These are phyloP conservation scores for Holacanthus passer DNA, from an alignment of 2,113 vertebrate genomes.

Conservation along the genomic window DNA sequence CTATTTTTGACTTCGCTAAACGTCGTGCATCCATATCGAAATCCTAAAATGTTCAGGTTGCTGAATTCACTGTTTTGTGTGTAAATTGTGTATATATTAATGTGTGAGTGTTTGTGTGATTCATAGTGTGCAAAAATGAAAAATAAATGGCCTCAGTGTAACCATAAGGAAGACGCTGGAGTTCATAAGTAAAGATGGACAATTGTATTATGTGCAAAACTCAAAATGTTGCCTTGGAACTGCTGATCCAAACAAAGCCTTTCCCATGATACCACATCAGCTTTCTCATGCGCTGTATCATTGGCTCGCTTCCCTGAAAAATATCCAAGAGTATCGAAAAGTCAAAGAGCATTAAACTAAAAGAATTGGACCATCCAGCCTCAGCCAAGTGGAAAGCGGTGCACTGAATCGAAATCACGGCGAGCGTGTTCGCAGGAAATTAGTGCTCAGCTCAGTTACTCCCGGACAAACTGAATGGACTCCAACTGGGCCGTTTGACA, in stretches of 20 bases:
- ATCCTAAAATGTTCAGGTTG: not conserved
- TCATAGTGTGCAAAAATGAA: not conserved
- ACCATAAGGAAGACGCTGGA: not conserved
- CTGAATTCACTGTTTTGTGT: not conserved
- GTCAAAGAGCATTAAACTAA: slow-evolving; percentile 31
- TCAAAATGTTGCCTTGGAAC: slow-evolving; percentile 4
- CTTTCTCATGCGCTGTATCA: slow-evolving; percentile 7
- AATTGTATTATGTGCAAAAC: not conserved
- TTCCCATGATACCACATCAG: slow-evolving; percentile 25
- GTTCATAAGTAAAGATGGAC: not conserved
- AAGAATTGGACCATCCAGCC: not conserved
- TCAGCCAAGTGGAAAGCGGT: slow-evolving; percentile 1
- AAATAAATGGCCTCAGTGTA: not conserved
- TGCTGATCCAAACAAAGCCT: slow-evolving; percentile 26
- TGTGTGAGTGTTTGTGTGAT: not conserved
- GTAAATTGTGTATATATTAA: slow-evolving; percentile 11
- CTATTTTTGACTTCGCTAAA: not conserved
- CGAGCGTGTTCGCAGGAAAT: not conserved
- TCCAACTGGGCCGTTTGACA: not conserved
- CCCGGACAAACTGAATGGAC: not conserved
- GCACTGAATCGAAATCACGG: not conserved
- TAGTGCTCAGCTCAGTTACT: not conserved
- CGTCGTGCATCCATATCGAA: not conserved
- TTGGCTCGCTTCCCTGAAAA: slow-evolving; percentile 37
- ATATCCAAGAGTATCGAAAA: slow-evolving; percentile 9